Conservation (phyloP, 2,113 vertebrate species). For the Balaenoptera acutorostrata region DNA sequence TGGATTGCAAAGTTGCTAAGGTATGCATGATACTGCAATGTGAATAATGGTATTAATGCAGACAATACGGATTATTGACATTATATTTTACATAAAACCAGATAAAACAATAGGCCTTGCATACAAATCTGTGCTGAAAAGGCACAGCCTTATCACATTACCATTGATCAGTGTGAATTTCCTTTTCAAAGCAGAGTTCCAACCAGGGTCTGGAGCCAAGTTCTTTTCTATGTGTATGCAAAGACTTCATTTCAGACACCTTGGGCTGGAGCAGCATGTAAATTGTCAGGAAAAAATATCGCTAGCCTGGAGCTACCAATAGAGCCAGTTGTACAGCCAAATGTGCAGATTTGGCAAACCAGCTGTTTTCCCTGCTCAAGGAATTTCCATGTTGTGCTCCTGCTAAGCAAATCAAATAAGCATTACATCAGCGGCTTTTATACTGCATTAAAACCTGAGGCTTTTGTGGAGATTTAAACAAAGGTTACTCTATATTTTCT, state of each 20-base stretch:
- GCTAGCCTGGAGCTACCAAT: slow-evolving; percentile 62
- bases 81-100: slow-evolving; percentile 40
- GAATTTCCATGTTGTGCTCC: slow-evolving; percentile 1
- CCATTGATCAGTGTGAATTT: slow-evolving; percentile 25
- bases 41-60: slow-evolving; percentile 51
- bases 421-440: neutral
- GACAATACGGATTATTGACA: slow-evolving; percentile 58
- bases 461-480: neutral
- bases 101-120: slow-evolving; percentile 37
- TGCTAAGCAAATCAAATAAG: slow-evolving; percentile 37
- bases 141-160: slow-evolving; percentile 26
- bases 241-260: slow-evolving; percentile 48
- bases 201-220: slow-evolving; percentile 30
- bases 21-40: slow-evolving; percentile 21
- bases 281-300: slow-evolving; percentile 68
- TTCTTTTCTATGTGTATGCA: slow-evolving; percentile 57
- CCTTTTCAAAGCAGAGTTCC: slow-evolving; percentile 51
- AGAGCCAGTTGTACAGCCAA: slow-evolving; percentile 50
- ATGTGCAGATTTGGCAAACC: slow-evolving; percentile 47
- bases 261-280: slow-evolving; percentile 54
- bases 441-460: neutral
- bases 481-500: neutral
- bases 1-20: slow-evolving; percentile 46
- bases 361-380: slow-evolving; percentile 37
- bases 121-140: slow-evolving; percentile 52